phyloP scores from a whole-genome alignment of 2,888 invertebrate species.

The Deilephila elpenor region DNA sequence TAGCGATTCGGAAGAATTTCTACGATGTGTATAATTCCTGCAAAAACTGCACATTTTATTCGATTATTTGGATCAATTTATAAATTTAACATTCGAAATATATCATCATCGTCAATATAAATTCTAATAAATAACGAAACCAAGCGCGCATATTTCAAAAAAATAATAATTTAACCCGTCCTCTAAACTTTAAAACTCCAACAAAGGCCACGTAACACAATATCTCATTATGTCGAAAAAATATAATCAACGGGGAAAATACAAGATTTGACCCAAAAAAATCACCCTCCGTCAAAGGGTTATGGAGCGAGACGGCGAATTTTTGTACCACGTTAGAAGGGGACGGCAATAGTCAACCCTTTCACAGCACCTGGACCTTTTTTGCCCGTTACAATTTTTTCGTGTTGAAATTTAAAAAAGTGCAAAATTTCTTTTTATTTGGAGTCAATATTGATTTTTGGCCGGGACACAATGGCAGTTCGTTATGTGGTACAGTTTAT shows the following conservation, averaged over 20 bases:
- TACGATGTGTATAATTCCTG: too few relatives aligned
- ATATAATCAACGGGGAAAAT: conserved; percentile 78
- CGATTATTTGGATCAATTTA: too few relatives aligned
- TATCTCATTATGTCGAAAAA: conserved; percentile 79
- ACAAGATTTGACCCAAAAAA: conserved; percentile 81
- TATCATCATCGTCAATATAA: neutral
- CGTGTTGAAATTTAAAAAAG: conserved; percentile 77
- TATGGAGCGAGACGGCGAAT: conserved; percentile 61
- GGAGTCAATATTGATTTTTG: conserved; percentile 82
- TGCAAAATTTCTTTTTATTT: conserved; percentile 78
- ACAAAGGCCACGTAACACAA: conserved; percentile 69
- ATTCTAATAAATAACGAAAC: neutral
- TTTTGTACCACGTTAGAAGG: conserved; percentile 48
- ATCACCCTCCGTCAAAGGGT: conserved; percentile 75
- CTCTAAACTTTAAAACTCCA: conserved; percentile 36
- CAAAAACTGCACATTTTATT: too few relatives aligned
- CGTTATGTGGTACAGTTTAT: conserved; percentile 71
- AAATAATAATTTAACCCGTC: conserved; percentile 21
- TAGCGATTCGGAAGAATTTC: too few relatives aligned
- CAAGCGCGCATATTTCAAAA: neutral
- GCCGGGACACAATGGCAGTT: conserved; percentile 67
- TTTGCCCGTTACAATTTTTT: conserved; percentile 58
- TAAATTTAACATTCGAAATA: neutral
- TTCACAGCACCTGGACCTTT: conserved; percentile 77
- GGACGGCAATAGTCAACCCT: conserved; percentile 69